Evolutionary conservation across 2,888 invertebrate species (phyloP).

Genomic region (Helleia helle): DNA sequence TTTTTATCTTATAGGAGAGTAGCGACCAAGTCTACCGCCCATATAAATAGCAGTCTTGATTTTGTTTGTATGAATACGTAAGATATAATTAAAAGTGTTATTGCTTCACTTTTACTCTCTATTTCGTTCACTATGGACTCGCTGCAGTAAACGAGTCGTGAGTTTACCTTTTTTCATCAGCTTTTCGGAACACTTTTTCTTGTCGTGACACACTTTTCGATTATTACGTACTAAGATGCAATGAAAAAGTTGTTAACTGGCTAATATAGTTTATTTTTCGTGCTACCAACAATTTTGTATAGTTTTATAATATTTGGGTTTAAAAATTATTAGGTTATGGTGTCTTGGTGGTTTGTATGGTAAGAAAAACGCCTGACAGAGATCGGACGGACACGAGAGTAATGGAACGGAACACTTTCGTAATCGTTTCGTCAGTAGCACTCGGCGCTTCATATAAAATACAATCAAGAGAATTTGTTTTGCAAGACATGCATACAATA

Average conservation of each 20-base stretch:
- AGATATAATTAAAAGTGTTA: constrained; percentile 9
- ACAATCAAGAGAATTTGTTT: no score
- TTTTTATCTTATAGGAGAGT: no score
- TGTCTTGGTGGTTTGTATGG: background rate
- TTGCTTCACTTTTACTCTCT: constrained; percentile 7
- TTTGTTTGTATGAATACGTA: background rate
- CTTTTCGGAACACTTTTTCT: constrained; percentile 32
- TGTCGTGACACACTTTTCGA: constrained; percentile 51
- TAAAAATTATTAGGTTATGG: no score
- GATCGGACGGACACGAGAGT: no score
- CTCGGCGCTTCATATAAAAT: no score
- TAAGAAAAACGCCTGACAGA: no score
- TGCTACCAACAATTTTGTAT: constrained; percentile 1
- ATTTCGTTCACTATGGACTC: background rate
- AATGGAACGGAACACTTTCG: no score
- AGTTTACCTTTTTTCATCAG: background rate
- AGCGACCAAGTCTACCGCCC: no score
- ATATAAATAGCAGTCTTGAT: no score
- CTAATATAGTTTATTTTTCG: constrained; percentile 19
- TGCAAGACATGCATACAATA: no score
- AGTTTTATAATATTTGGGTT: no score
- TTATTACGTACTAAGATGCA: constrained; percentile 50
- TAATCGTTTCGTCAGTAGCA: no score
- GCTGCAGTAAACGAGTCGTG: background rate
- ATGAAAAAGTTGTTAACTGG: constrained; percentile 35